Percentiles rank a stretch among this genome's conserved stretches.
These are phyloP conservation scores for Xiphydria camelus DNA, from an alignment of 2,888 invertebrate genomes.

Conservation along the genomic window DNA sequence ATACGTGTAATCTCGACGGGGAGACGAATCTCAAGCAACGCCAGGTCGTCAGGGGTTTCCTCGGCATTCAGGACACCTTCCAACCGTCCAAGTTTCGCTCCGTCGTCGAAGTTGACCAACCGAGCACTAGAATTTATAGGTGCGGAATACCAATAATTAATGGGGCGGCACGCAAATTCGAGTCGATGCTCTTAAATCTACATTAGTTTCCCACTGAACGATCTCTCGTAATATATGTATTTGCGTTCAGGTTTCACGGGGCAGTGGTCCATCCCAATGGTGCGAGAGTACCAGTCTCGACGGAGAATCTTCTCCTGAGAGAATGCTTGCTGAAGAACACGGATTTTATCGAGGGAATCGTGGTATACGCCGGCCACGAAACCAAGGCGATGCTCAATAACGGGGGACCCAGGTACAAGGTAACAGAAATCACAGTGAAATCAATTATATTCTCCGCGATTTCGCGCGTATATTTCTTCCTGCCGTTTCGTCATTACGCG, in stretches of 20 bases:
- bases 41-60: constrained; percentile 78
- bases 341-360: constrained; percentile 94
- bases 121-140: constrained; percentile 93
- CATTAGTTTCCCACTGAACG: background rate
- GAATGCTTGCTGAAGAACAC: constrained; percentile 96
- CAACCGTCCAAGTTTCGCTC: constrained; percentile 81
- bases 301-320: constrained; percentile 88
- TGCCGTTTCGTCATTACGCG: too few relatives aligned
- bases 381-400: constrained; percentile 98
- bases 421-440: too few relatives aligned
- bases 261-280: constrained; percentile 82
- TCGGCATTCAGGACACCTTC: constrained; percentile 74
- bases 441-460: too few relatives aligned
- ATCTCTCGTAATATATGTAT: background rate
- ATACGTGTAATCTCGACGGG: constrained; percentile 95
- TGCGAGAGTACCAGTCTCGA: constrained; percentile 77
- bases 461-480: too few relatives aligned
- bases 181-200: background rate
- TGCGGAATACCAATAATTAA: too few relatives aligned
- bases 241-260: constrained; percentile 77
- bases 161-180: too few relatives aligned
- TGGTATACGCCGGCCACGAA: constrained; percentile 95
- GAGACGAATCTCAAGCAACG: constrained; percentile 95
- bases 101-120: constrained; percentile 88
- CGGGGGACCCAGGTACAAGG: constrained; percentile 77